These are phyloP conservation scores for Melanostigma gelatinosum DNA, from an alignment of 2,113 vertebrate species.

Conservation along the genomic window DNA sequence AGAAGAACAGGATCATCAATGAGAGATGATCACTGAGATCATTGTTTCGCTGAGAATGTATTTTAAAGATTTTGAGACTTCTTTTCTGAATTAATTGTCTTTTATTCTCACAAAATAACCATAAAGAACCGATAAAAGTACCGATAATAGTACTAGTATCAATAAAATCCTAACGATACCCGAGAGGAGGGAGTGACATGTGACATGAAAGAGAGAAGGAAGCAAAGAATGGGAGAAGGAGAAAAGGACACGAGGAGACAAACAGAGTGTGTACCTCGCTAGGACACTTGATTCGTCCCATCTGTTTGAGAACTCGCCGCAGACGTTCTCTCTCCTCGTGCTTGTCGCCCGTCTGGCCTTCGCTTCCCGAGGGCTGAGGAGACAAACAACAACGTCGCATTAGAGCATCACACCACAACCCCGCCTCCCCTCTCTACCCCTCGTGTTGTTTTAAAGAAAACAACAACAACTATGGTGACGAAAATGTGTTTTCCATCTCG, in stretches of 20 bases:
- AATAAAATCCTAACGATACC: not conserved
- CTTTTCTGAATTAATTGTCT: not conserved
- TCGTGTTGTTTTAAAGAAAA: slow-evolving; percentile 13
- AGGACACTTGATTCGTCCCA: slow-evolving; percentile 96
- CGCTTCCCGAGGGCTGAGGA: slow-evolving; percentile 86
- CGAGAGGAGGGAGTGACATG: slow-evolving; percentile 23
- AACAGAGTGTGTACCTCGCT: slow-evolving; percentile 86
- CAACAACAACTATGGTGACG: not conserved
- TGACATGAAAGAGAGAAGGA: slow-evolving; percentile 35
- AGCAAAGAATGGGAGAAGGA: slow-evolving; percentile 12
- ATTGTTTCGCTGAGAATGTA: too few species aligned
- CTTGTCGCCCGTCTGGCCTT: slow-evolving; percentile 85
- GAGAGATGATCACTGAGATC: too few species aligned
- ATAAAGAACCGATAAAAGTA: not conserved
- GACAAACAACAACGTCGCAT: slow-evolving; percentile 71
- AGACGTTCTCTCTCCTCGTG: slow-evolving; percentile 92
- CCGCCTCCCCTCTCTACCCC: slow-evolving; percentile 1
- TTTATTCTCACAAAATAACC: not conserved
- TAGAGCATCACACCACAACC: slow-evolving; percentile 41
- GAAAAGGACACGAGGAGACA: slow-evolving; percentile 31
- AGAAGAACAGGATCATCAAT: too few species aligned
- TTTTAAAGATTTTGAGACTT: too few species aligned
- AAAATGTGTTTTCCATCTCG: slow-evolving; percentile 76
- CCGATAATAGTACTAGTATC: not conserved
- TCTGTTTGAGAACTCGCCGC: slow-evolving; percentile 95